Evolutionary conservation across 2,797 vertebrate species (phyloP), one percentile per base, ranked within the genome.

Genomic region (Zalophus californianus): DNA sequence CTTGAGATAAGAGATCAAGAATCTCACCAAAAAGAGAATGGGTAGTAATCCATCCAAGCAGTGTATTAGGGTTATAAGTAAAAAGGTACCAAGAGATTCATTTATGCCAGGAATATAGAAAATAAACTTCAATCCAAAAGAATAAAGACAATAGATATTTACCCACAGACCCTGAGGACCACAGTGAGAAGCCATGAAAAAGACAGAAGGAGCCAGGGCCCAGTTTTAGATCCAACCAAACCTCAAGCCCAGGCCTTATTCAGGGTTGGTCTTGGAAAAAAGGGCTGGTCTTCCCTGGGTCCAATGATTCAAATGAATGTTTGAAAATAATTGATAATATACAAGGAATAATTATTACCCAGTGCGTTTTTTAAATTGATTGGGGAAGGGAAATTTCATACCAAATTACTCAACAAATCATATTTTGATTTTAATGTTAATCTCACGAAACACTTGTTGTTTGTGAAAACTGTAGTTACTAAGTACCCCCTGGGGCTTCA

Each of bases 11-110:
- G 60, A 93, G 25, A 91, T 89, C 29, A 92, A 50, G 54, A 78
- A 90, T 82, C 20, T 58, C 35, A 87, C 50, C 68, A 85, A 88
- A 91, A 77, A 62, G 12, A 10, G 16, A 32, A 18, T 16, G 25
- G 16, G n/a, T 14, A 96, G 52, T 75, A 52, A 84, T 35, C 35
- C 41, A 91, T 25, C 27, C 23, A 93, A 94, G 41, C 15, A 73
- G 29, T 13, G 52, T 58, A 70, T 86, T 62, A 77, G 7, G 20
- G 11, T 86, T 70, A 27, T 48, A 90, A 77, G 44, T 78, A 20
- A 91, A 94, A 96, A 90, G n/a, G 58, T 2, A 80, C 35, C 60
- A 95, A 77, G 54, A 88, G 50, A 92, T 62, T 80, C 44, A 91
- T 29, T 68, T 86, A 64, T 82, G 23, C 9, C 80, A 84, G 27